Conservation (phyloP, 2,113 vertebrate species). For the Rattus rattus region DNA sequence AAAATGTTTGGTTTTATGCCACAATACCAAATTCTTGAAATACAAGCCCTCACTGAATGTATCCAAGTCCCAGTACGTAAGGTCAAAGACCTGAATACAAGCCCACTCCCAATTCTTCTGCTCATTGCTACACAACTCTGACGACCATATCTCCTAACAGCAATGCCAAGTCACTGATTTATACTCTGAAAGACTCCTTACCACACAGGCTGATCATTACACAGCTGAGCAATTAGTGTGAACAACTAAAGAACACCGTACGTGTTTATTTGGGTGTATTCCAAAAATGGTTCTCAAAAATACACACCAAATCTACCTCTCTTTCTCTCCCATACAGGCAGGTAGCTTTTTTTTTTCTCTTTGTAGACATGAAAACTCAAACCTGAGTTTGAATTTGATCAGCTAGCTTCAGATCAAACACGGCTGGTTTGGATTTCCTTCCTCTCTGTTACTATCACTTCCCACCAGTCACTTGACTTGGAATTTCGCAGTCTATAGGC, state of each 20-base stretch:
- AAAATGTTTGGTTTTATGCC: neutral
- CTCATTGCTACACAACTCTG: neutral
- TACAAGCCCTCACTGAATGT: neutral
- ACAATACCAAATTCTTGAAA: neutral
- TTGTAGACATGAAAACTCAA: neutral
- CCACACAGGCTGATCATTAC: neutral
- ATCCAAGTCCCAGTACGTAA: neutral
- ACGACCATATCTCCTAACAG: neutral
- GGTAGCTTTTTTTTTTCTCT: neutral
- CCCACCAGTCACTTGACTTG: neutral
- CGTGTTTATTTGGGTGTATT: neutral
- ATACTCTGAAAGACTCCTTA: neutral
- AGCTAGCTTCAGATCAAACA: neutral
- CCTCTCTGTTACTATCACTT: neutral
- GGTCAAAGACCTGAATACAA: neutral
- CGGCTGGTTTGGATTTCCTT: neutral
- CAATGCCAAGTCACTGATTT: too few relatives aligned
- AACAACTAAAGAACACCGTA: neutral
- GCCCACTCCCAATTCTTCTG: neutral
- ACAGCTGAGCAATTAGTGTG: neutral
- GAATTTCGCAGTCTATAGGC: neutral
- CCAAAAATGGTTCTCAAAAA: neutral
- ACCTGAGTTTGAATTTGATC: neutral
- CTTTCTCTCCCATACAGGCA: neutral
- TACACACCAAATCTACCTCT: neutral